These are phyloP conservation scores for Linnaemya tessellans DNA, from an alignment of 2,888 invertebrate genomes.

Conservation along the genomic window DNA sequence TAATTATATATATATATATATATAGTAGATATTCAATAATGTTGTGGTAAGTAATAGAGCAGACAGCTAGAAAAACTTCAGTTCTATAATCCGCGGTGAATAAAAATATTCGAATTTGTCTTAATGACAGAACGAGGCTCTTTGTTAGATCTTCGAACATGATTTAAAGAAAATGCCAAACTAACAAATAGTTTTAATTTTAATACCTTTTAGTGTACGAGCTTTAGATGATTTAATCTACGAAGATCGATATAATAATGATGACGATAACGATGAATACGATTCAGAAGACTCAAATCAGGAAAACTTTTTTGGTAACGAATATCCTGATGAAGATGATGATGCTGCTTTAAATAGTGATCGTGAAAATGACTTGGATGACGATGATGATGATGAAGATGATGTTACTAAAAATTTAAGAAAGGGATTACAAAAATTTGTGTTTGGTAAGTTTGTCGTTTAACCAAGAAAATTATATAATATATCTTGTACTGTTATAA, in stretches of 20 bases:
- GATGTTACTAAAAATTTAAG: conserved; percentile 87
- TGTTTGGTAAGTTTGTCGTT: conserved; percentile 77
- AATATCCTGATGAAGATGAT: conserved; percentile 89
- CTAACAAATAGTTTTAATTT: not conserved
- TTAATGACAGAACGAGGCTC: no score
- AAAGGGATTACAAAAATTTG: conserved; percentile 84
- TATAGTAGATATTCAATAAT: no score
- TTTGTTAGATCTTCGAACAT: not conserved
- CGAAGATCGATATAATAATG: conserved; percentile 80
- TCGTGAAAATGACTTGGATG: conserved; percentile 86
- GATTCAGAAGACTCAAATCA: conserved; percentile 90
- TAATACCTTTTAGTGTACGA: conserved; percentile 76
- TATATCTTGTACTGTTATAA: not conserved
- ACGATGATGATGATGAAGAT: conserved; percentile 81
- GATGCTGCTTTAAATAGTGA: conserved; percentile 83
- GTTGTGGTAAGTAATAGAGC: no score
- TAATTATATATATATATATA: no score
- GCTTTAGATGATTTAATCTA: conserved; percentile 79
- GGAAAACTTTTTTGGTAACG: conserved; percentile 90
- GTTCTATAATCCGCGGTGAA: no score
- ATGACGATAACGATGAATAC: conserved; percentile 82
- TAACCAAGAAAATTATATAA: not conserved
- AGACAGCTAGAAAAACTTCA: no score
- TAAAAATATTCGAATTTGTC: no score
- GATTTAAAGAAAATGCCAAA: not conserved